phyloP scores from a whole-genome alignment of 2,888 invertebrate genomes.

The Macrosiphum euphorbiae region DNA sequence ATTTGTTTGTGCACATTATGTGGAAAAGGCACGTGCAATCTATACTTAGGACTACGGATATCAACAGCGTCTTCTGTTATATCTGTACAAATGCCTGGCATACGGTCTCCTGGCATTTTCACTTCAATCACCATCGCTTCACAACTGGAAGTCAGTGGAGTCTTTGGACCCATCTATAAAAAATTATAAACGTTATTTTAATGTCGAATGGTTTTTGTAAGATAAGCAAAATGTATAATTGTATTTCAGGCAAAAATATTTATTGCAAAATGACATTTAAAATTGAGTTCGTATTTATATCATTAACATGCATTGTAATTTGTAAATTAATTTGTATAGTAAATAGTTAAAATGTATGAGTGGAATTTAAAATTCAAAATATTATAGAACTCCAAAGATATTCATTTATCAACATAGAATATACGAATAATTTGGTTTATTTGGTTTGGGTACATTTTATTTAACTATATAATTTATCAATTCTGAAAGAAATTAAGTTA shows the following conservation, averaged over 20 bases:
- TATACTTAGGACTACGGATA: conserved; percentile 77
- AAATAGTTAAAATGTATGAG: neutral
- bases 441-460: neutral
- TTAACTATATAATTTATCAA: no score
- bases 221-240: neutral
- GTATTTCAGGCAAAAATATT: neutral
- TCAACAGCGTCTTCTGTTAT: conserved; percentile 77
- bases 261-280: neutral
- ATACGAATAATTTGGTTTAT: neutral
- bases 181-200: neutral
- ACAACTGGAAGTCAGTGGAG: conserved; percentile 84
- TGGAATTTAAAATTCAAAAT: neutral
- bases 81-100: conserved; percentile 81
- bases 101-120: conserved; percentile 81
- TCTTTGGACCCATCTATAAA: conserved; percentile 83
- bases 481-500: no score
- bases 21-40: conserved; percentile 82
- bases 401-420: neutral
- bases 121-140: conserved; percentile 88
- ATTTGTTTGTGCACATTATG: conserved; percentile 86
- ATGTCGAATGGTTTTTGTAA: neutral
- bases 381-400: neutral
- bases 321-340: neutral
- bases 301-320: neutral
- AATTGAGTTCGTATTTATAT: neutral